Conservation (phyloP, 1,140 invertebrate genomes). For the Arctopsyche grandis region DNA sequence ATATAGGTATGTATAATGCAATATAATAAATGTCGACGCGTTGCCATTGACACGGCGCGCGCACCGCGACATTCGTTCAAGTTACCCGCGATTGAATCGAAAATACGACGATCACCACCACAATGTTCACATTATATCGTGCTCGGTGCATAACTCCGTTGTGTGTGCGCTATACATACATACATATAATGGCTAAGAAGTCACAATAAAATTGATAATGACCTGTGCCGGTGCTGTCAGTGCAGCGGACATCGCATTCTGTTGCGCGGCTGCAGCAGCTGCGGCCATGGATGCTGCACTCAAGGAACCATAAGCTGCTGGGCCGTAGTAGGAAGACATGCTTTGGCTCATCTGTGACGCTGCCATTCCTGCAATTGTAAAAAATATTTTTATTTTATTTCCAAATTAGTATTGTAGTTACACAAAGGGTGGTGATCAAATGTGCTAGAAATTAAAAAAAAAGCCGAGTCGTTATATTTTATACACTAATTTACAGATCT, state of each 20-base stretch:
- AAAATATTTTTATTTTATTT: too few relatives aligned
- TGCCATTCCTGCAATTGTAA: conserved; percentile 67
- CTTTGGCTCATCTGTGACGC: conserved; percentile 70
- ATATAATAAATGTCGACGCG: conserved; percentile 9
- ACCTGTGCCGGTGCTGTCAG: conserved; percentile 70
- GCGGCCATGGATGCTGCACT: conserved; percentile 73
- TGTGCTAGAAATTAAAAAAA: too few relatives aligned
- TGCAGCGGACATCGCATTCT: conserved; percentile 70
- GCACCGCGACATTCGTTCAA: not conserved
- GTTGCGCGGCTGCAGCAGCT: conserved; percentile 72
- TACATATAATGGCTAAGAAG: conserved; percentile 10
- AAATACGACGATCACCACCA: not conserved
- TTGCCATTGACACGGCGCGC: too few relatives aligned
- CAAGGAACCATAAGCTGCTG: conserved; percentile 72
- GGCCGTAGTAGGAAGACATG: conserved; percentile 72
- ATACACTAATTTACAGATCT: too few relatives aligned
- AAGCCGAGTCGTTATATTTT: too few relatives aligned
- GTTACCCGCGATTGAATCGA: not conserved
- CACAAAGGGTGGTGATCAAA: too few relatives aligned
- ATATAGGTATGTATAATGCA: conserved; percentile 31
- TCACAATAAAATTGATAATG: conserved; percentile 25
- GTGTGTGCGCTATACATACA: not conserved
- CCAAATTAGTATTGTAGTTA: too few relatives aligned
- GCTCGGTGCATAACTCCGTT: not conserved
- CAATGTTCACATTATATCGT: not conserved